Conservation (phyloP, 1,140 invertebrate genomes). For the Bombus cullumanus region DNA sequence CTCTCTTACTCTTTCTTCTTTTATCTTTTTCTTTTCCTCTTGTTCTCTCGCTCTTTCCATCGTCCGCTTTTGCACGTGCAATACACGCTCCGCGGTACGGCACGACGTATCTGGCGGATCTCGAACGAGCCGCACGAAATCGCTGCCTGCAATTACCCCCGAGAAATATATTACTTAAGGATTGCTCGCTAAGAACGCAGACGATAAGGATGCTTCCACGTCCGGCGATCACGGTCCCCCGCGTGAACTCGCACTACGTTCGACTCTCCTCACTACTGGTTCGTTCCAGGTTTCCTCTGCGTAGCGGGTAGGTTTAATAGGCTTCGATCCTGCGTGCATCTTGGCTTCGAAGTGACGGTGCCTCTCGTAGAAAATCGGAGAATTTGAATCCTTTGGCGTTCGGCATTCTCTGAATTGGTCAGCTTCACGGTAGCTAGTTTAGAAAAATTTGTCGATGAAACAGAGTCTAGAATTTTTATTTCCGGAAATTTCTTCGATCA, state of each 20-base stretch:
- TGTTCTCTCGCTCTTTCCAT: background rate
- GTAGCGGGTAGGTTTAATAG: background rate
- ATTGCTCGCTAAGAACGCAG: constrained; percentile 49
- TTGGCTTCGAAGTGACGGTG: background rate
- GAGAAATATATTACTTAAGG: constrained; percentile 72
- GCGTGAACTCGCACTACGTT: constrained; percentile 1
- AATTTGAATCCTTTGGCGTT: background rate
- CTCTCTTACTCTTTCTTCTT: background rate
- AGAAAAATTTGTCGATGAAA: too few species aligned
- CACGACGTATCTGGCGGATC: constrained; percentile 65
- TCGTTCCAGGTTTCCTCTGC: background rate
- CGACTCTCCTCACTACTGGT: too few species aligned
- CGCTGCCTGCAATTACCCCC: constrained; percentile 70
- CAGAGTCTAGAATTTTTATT: too few species aligned
- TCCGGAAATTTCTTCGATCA: too few species aligned
- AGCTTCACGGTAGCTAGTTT: too few species aligned
- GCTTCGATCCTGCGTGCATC: background rate
- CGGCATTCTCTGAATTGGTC: too few species aligned
- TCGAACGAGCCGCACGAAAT: constrained; percentile 71
- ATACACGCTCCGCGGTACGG: constrained; percentile 56
- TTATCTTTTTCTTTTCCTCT: background rate
- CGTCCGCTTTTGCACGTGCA: constrained; percentile 59
- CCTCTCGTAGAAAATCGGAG: too few species aligned
- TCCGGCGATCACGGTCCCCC: constrained; percentile 45
- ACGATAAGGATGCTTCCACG: constrained; percentile 63